Evolutionary conservation across 2,797 vertebrate genomes (phyloP).

Genomic region (Menidia menidia): DNA sequence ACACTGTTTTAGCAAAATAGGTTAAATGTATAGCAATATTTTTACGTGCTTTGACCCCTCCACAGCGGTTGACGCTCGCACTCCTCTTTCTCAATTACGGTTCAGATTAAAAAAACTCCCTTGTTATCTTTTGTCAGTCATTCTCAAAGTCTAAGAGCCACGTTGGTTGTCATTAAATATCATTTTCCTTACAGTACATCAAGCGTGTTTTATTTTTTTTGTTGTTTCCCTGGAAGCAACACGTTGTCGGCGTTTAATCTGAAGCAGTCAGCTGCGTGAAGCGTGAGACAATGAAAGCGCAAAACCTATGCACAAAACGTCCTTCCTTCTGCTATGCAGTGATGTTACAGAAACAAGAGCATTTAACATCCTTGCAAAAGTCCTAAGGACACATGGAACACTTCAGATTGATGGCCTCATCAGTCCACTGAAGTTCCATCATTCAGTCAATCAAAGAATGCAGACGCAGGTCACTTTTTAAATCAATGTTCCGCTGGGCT

Average conservation of each 20-base stretch:
- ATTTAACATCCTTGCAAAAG: neutral
- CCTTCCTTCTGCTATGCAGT: neutral
- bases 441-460: neutral
- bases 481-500: neutral
- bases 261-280: neutral
- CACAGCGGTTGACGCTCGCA: neutral
- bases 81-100: neutral
- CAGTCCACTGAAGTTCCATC: neutral
- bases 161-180: conserved; percentile 4
- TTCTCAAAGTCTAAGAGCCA: neutral
- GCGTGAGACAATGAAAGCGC: neutral
- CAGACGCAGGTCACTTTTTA: neutral
- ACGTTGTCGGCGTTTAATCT: neutral
- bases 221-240: neutral
- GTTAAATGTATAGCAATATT: neutral
- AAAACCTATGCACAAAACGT: neutral
- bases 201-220: neutral
- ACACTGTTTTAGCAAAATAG: neutral
- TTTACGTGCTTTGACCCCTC: neutral
- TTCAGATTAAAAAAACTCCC: neutral
- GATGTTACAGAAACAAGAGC: neutral
- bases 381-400: neutral
- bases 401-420: neutral
- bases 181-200: neutral
- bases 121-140: neutral